Evolutionary conservation across 1,140 invertebrate genomes (phyloP), one percentile per base, ranked within the genome.

Genomic region (Acromyrmex echinatior): DNA sequence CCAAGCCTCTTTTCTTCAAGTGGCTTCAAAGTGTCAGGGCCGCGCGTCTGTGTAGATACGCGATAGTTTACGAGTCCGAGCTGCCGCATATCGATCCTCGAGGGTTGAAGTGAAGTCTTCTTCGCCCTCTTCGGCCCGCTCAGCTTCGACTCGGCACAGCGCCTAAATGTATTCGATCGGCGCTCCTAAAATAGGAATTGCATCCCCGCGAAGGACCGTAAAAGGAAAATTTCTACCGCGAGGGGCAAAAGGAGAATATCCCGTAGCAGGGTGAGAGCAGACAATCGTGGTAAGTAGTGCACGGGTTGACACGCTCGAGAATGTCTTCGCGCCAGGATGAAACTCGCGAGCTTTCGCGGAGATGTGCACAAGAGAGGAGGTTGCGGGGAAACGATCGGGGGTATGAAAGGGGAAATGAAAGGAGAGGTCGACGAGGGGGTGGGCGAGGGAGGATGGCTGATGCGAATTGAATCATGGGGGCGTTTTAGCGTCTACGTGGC

Each of bases 391-490:
- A 28, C 66, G 60, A 49, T 28, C 21, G 31, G 39, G 56, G 49
- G 68, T 2, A 25, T 25, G 25, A 2, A 45, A 35, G 53, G 31
- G 73, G 62, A n/a, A n/a, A 65, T 31, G 51, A 18, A 65, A 78
- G 56, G n/a, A n/a, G 65, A 58, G 58, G 2, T 45, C 9, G 60
- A 18, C 21, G 89, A 84, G 86, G 86, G 86, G 86, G 80, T 39
- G 79, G 74, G 80, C 70, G 77, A 56, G 21, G 76, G 88, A 89
- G 90, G 91, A 90, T 91, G 89, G 92, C 93, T 94, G 94, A 95
- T 95, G 94, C 92, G 94, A 95, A 95, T 94, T 94, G 94, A 95
- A 95, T 95, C 94, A 95, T 94, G 93, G 93, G 94, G 93, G 94
- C 94, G 94, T 95, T 95, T 95, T 95, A 94, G 92, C 93, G 93